These are phyloP conservation scores for Bursaphelenchus okinawaensis DNA, from an alignment of 2,888 invertebrate species.

Conservation along the genomic window DNA sequence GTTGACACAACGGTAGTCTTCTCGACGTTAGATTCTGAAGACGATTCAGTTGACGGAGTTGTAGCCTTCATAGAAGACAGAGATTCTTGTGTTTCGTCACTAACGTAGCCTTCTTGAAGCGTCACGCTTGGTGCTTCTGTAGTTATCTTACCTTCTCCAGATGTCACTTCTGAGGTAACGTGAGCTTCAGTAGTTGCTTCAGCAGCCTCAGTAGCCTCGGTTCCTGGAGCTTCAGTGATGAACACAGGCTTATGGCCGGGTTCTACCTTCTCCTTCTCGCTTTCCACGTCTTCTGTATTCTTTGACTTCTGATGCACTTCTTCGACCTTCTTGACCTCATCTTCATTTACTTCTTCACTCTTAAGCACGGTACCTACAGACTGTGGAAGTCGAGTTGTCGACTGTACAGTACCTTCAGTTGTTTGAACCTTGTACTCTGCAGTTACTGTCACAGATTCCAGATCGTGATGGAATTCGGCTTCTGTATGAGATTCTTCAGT, in stretches of 20 bases:
- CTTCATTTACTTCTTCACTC: neutral
- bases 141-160: too few species aligned
- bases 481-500: neutral
- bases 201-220: constrained; percentile 8
- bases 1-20: neutral
- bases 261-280: neutral
- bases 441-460: neutral
- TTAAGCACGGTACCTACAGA: neutral
- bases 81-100: too few species aligned
- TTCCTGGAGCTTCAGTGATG: constrained; percentile 4
- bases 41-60: neutral
- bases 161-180: neutral
- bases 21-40: neutral
- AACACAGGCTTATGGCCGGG: constrained; percentile 6
- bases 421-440: neutral
- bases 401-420: constrained; percentile 2
- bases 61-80: neutral
- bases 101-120: too few species aligned
- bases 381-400: neutral
- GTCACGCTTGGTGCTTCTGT: too few species aligned
- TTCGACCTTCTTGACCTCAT: constrained; percentile 13
- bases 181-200: constrained; percentile 4
- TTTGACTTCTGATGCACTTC: neutral
- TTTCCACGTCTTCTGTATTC: neutral
- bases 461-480: neutral